Conservation (phyloP, 1,140 invertebrate species). For the Bombus superbus region DNA sequence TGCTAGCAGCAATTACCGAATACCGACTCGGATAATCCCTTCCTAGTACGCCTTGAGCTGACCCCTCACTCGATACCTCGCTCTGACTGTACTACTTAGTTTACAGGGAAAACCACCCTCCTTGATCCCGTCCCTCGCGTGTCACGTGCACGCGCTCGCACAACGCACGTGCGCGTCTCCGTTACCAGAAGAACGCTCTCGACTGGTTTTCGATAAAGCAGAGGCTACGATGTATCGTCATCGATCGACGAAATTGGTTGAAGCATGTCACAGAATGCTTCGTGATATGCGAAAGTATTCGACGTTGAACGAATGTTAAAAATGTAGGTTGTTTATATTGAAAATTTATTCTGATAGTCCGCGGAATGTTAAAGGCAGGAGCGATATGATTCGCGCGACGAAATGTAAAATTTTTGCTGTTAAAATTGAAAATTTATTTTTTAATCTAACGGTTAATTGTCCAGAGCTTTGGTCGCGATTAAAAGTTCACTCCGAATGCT, state of each 20-base stretch:
- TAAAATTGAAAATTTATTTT: too few species aligned
- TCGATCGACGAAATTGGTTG: constrained; percentile 20
- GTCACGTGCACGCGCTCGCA: constrained; percentile 70
- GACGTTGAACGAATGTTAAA: background rate
- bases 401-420: too few species aligned
- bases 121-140: constrained; percentile 65
- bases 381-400: too few species aligned
- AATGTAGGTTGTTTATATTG: too few species aligned
- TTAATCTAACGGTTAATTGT: background rate
- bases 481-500: background rate
- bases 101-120: constrained; percentile 72
- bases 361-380: too few species aligned
- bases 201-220: background rate
- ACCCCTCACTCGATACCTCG: constrained; percentile 61
- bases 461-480: background rate
- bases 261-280: background rate
- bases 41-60: constrained; percentile 63
- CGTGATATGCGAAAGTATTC: too few species aligned
- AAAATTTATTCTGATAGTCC: too few species aligned
- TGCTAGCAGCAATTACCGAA: constrained; percentile 76
- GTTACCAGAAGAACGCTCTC: constrained; percentile 73
- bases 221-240: background rate
- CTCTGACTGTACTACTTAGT: constrained; percentile 71
- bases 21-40: constrained; percentile 74
- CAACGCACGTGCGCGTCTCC: constrained; percentile 66